A percentile compares a stretch with the other conserved stretches of the same genome.
Conservation (phyloP, 2,888 invertebrate species). For the Drosophila helvetica region DNA sequence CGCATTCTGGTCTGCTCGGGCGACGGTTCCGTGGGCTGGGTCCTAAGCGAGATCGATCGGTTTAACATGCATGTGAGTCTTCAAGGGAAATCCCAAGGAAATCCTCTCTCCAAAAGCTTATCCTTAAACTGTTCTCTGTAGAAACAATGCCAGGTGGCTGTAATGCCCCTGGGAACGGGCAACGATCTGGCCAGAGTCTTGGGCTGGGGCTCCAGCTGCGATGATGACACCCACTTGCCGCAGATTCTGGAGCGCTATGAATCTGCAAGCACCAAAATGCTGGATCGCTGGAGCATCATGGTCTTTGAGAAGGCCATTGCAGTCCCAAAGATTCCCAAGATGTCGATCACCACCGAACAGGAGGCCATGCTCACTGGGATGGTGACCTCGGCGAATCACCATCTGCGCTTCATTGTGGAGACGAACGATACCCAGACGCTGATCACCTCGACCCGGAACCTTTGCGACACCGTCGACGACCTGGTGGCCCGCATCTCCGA, state of each 20-base stretch:
- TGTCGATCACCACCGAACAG: slow-evolving; percentile 85
- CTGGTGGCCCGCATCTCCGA: slow-evolving; percentile 88
- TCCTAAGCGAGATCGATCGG: slow-evolving; percentile 97
- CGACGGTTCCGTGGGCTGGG: slow-evolving; percentile 99
- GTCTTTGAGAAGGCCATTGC: slow-evolving; percentile 92
- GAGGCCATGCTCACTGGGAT: slow-evolving; percentile 87
- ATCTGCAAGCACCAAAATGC: slow-evolving; percentile 98
- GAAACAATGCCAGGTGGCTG: slow-evolving; percentile 97
- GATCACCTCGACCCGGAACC: slow-evolving; percentile 89
- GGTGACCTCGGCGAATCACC: slow-evolving; percentile 90
- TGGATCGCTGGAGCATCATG: slow-evolving; percentile 99
- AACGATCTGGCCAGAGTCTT: slow-evolving; percentile 97
- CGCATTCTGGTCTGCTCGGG: slow-evolving; percentile 98
- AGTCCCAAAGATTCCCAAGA: slow-evolving; percentile 85
- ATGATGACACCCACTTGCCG: slow-evolving; percentile 96
- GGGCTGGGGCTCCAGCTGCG: slow-evolving; percentile 98
- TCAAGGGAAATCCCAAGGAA: too few species aligned
- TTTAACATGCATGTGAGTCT: slow-evolving; percentile 95
- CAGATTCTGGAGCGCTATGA: slow-evolving; percentile 96
- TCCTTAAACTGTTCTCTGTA: slow-evolving; percentile 72
- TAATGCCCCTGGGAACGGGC: slow-evolving; percentile 97
- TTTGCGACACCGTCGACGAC: slow-evolving; percentile 92
- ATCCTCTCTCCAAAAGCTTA: neutral
- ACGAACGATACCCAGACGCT: slow-evolving; percentile 90
- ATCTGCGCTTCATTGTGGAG: slow-evolving; percentile 93